phyloP scores from a whole-genome alignment of 2,113 vertebrate genomes.

The Oryzias javanicus region DNA sequence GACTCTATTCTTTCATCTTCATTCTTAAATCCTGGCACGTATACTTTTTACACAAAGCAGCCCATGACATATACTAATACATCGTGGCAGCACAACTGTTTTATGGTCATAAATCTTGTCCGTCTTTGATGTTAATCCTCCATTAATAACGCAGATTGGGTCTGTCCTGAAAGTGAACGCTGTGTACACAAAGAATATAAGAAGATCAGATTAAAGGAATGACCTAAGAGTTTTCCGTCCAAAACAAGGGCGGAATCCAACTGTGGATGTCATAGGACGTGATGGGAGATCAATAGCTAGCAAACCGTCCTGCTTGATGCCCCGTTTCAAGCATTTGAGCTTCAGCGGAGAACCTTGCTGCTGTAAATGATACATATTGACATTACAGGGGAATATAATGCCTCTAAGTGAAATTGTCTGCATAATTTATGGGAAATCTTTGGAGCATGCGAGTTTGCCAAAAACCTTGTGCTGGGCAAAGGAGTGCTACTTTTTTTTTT shows the following conservation, averaged over 20 bases:
- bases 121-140: slow-evolving; percentile 32
- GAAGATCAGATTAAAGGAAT: slow-evolving; percentile 46
- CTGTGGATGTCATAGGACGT: slow-evolving; percentile 12
- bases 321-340: background rate
- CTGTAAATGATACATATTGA: slow-evolving; percentile 28
- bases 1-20: background rate
- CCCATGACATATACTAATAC: background rate
- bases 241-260: slow-evolving; percentile 14
- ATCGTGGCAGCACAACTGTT: background rate
- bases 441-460: slow-evolving; percentile 19
- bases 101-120: slow-evolving; percentile 13
- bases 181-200: slow-evolving; percentile 18
- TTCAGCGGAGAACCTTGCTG: background rate
- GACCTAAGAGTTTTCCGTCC: slow-evolving; percentile 18
- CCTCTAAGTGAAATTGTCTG: slow-evolving; percentile 23
- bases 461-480: slow-evolving; percentile 11
- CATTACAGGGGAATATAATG: slow-evolving; percentile 25
- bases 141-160: slow-evolving; percentile 38
- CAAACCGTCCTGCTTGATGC: background rate
- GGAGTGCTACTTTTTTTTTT: slow-evolving; percentile 20
- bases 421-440: slow-evolving; percentile 33
- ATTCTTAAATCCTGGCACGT: no score
- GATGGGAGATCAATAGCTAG: slow-evolving; percentile 25
- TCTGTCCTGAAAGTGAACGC: slow-evolving; percentile 46
- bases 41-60: slow-evolving; percentile 2